Percentiles rank a stretch among this genome's conserved stretches.
Evolutionary conservation across 1,140 invertebrate species (phyloP).

Genomic region (Muscidifurax raptorellus): DNA sequence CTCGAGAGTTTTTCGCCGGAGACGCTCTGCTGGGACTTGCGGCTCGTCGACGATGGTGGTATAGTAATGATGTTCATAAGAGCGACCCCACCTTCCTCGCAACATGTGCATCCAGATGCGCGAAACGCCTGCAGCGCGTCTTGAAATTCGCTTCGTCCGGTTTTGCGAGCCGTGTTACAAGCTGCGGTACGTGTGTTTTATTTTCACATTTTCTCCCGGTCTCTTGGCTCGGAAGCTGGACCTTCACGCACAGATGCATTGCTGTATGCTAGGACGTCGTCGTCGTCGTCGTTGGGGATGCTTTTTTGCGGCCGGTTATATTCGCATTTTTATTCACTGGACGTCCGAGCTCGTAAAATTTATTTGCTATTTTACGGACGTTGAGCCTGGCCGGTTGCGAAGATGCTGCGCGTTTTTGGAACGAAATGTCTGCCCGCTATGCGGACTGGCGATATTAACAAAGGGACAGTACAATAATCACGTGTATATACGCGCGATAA

Average conservation of each 20-base stretch:
- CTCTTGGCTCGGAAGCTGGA: neutral
- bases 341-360: too few relatives aligned
- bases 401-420: neutral
- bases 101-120: conserved; percentile 39
- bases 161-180: neutral
- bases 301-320: neutral
- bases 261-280: neutral
- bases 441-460: neutral
- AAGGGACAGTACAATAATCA: conserved; percentile 10
- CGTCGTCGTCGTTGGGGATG: neutral
- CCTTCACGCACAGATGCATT: neutral
- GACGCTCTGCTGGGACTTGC: neutral
- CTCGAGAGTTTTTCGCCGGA: neutral
- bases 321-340: too few relatives aligned
- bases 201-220: neutral
- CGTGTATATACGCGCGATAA: neutral
- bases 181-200: neutral
- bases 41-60: neutral
- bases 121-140: neutral
- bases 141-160: neutral
- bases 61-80: conserved; percentile 8
- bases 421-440: neutral
- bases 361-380: too few relatives aligned
- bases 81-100: neutral
- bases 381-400: neutral